These are phyloP conservation scores for Lydus trimaculatus DNA, from an alignment of 2,888 invertebrate species.

Conservation along the genomic window DNA sequence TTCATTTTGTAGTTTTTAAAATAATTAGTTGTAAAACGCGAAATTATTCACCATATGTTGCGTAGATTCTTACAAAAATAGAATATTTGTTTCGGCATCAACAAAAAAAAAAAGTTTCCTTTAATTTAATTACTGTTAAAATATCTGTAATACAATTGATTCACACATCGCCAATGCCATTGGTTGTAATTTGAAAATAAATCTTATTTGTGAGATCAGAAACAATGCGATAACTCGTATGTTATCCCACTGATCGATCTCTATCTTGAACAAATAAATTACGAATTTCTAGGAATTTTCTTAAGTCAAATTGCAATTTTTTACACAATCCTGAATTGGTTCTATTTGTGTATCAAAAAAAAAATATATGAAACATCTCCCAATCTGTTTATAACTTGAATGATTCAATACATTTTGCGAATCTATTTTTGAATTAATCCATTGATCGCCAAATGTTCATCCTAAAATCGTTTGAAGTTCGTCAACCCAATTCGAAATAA, in stretches of 20 bases:
- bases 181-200: background rate
- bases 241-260: background rate
- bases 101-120: too few species aligned
- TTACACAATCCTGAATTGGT: background rate
- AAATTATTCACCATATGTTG: background rate
- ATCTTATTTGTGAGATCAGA: background rate
- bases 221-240: background rate
- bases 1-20: background rate
- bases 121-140: background rate
- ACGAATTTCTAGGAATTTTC: background rate
- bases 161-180: background rate
- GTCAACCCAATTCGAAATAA: slow-evolving; percentile 2
- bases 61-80: too few species aligned
- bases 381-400: background rate
- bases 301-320: background rate
- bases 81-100: too few species aligned
- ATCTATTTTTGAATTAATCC: background rate
- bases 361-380: background rate
- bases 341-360: background rate
- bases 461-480: slow-evolving; percentile 3
- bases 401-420: background rate
- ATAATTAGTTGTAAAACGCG: too few species aligned
- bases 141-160: too few species aligned
- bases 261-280: background rate
- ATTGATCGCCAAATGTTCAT: background rate